These are phyloP conservation scores for Nematostella vectensis DNA, from an alignment of 92 coral and sea anemone species.

Conservation along the genomic window DNA sequence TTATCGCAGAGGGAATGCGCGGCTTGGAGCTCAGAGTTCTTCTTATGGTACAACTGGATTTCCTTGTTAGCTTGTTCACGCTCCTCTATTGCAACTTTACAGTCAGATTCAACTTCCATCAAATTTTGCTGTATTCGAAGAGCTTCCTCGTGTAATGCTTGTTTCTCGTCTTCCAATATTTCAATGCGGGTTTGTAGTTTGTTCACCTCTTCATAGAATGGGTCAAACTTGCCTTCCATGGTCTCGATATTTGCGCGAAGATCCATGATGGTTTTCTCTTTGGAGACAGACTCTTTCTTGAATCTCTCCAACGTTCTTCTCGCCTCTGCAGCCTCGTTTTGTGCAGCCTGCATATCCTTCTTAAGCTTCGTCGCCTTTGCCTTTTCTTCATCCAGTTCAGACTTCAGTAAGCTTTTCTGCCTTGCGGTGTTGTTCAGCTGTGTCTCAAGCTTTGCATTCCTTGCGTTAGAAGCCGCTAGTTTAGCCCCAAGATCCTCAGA, in stretches of 20 bases:
- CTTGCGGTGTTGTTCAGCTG: conserved; percentile 59
- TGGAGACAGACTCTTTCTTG: conserved; percentile 65
- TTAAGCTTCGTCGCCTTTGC: conserved; percentile 55
- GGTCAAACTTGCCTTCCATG: conserved; percentile 78
- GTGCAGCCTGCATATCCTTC: conserved; percentile 56
- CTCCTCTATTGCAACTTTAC: conserved; percentile 65
- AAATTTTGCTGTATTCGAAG: conserved; percentile 63
- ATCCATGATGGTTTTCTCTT: conserved; percentile 74
- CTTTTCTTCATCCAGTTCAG: conserved; percentile 85
- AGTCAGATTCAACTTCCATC: conserved; percentile 75
- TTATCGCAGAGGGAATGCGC: conserved; percentile 73
- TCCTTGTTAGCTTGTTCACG: conserved; percentile 70
- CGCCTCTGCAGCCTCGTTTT: conserved; percentile 55
- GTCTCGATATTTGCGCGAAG: conserved; percentile 76
- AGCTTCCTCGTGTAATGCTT: conserved; percentile 67
- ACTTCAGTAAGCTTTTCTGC: conserved; percentile 59
- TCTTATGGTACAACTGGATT: conserved; percentile 68
- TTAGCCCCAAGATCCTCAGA: conserved; percentile 84
- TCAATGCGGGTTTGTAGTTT: conserved; percentile 85
- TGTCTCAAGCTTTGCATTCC: conserved; percentile 62
- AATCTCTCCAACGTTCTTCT: conserved; percentile 72
- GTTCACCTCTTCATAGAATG: conserved; percentile 81
- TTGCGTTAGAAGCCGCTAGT: conserved; percentile 75
- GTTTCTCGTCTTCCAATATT: conserved; percentile 82
- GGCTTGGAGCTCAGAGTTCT: conserved; percentile 86